A percentile compares a stretch with the other conserved stretches of the same genome.
These are phyloP conservation scores for Bombyx mandarina DNA, from an alignment of 1,140 invertebrate genomes.

Conservation along the genomic window DNA sequence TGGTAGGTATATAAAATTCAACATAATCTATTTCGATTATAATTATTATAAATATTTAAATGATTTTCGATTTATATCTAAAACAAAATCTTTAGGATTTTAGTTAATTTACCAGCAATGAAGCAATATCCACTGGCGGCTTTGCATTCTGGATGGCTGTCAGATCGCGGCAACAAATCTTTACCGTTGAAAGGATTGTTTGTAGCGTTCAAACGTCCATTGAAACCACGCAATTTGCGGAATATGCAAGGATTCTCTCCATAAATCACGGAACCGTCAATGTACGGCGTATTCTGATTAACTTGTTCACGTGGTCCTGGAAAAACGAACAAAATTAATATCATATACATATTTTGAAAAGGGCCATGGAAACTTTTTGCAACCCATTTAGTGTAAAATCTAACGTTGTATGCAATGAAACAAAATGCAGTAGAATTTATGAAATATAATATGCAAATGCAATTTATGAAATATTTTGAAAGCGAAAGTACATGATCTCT, in stretches of 20 bases:
- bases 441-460: too few species aligned
- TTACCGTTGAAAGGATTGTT: slow-evolving; percentile 79
- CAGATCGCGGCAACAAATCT: slow-evolving; percentile 83
- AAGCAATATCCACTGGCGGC: slow-evolving; percentile 87
- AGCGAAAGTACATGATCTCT: too few species aligned
- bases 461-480: too few species aligned
- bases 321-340: slow-evolving; percentile 4
- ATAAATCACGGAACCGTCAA: slow-evolving; percentile 85
- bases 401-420: too few species aligned
- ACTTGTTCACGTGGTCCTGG: slow-evolving; percentile 90
- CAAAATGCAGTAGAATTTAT: too few species aligned
- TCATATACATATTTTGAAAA: background rate
- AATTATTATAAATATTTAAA: too few species aligned
- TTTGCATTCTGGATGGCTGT: slow-evolving; percentile 88
- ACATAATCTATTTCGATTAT: too few species aligned
- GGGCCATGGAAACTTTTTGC: background rate
- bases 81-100: too few species aligned
- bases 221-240: slow-evolving; percentile 79
- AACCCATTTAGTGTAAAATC: background rate
- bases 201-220: slow-evolving; percentile 87
- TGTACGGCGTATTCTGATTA: slow-evolving; percentile 92
- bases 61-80: too few species aligned
- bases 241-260: slow-evolving; percentile 84
- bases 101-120: slow-evolving; percentile 75
- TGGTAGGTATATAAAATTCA: too few species aligned